These are phyloP conservation scores for Oreochromis niloticus DNA, from an alignment of 2,113 vertebrate genomes.

Conservation along the genomic window DNA sequence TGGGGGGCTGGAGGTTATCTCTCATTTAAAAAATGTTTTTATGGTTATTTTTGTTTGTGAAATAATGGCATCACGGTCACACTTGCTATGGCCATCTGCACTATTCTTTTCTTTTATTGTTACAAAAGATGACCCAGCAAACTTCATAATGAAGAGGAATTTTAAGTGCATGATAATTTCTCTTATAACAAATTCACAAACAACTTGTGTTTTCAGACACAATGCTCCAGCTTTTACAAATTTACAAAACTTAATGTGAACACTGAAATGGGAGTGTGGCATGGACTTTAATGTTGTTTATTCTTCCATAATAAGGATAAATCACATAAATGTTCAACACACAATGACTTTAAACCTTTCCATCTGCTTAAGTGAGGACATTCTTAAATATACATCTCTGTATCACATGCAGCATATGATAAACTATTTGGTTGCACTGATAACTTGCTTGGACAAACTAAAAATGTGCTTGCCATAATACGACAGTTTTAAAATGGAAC, in stretches of 20 bases:
- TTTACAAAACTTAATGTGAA: background rate
- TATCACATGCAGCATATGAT: background rate
- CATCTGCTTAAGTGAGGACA: background rate
- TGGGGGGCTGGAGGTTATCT: background rate
- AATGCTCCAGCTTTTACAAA: background rate
- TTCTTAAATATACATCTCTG: background rate
- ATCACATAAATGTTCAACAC: background rate
- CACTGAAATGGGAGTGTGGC: background rate
- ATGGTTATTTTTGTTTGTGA: background rate
- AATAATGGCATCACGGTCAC: background rate
- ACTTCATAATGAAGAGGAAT: background rate
- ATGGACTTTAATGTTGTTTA: background rate
- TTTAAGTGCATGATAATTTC: background rate
- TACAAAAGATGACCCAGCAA: background rate
- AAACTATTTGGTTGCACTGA: background rate
- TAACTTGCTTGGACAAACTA: background rate
- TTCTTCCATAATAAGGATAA: background rate
- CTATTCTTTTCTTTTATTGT: background rate
- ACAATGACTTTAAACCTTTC: background rate
- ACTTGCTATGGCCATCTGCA: background rate
- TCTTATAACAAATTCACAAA: background rate
- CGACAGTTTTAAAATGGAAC: rapidly evolving
- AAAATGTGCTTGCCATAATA: background rate
- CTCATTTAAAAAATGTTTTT: background rate
- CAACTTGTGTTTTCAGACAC: background rate